Evolutionary conservation across 2,888 invertebrate genomes (phyloP), one percentile per base, ranked within the genome.

Genomic region (Stenodera caucasica): DNA sequence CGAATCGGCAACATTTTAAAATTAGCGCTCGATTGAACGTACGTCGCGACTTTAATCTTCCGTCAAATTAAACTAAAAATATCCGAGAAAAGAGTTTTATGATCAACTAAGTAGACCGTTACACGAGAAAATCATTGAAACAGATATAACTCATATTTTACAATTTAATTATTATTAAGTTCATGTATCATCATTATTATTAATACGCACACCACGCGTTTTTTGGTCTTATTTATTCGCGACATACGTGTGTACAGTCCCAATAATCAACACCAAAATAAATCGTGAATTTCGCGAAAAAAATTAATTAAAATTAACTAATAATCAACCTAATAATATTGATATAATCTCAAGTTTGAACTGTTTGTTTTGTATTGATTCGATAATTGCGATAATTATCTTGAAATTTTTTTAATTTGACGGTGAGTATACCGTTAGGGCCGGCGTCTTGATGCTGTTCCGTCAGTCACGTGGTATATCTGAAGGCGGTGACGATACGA

Each of bases 401-500:
- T 52, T n/a, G 56, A 54, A 35, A 26, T 26, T 14, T 55, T 60
- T 53, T 58, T 58, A 32, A 49, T 55, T 35, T 14, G 49, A 14
- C 35, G 11, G 18, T n/a, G 29, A 35, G 33, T 49, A 37, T 21
- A 29, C 45, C 30, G 54, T 15, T 40, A 55, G 26, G 45, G 45
- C 18, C 12, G 63, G 63, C 61, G 57, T 53, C 65, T 54, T 53
- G 49, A 29, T 55, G 14, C 56, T 65, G 66, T 64, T 66, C 57
- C 26, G 37, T 21, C 15, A 51, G 61, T 71, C 69, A 70, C 66
- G 69, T 71, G 68, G 68, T 63, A 60, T 51, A 60, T 63, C 55
- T 40, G 62, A 60, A 67, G 67, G 68, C 68, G 63, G 63, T 61
- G 67, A 61, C 65, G 61, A 61, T 40, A 57, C 55, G 63, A 60